These are phyloP conservation scores for Sebastes flavidus DNA, from an alignment of 2,797 vertebrate species.

Conservation along the genomic window DNA sequence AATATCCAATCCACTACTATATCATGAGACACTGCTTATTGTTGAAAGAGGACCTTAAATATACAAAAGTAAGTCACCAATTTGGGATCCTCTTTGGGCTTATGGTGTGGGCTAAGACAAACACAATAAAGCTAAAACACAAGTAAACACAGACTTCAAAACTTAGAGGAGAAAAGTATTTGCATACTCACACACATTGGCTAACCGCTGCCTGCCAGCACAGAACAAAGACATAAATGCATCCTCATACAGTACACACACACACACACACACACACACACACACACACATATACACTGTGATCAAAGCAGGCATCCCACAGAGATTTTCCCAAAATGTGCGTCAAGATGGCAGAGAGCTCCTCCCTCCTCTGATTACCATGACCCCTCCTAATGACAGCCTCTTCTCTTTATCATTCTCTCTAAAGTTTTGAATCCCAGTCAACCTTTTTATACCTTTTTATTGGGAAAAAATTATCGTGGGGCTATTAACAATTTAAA, in stretches of 20 bases:
- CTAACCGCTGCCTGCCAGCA: slow-evolving; percentile 48
- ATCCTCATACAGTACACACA: neutral
- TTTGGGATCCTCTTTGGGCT: too few species aligned
- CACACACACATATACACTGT: neutral
- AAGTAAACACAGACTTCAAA: slow-evolving; percentile 9
- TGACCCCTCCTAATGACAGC: slow-evolving; percentile 33
- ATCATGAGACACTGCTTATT: too few species aligned
- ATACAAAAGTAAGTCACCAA: too few species aligned
- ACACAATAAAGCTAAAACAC: too few species aligned
- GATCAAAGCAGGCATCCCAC: slow-evolving; percentile 55
- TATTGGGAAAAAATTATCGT: neutral
- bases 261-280: neutral
- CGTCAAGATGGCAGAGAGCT: slow-evolving; percentile 33
- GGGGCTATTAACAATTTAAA: slow-evolving; percentile 53
- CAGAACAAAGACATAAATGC: neutral
- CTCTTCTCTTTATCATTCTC: slow-evolving; percentile 22
- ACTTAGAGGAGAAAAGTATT: slow-evolving; percentile 36
- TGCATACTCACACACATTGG: slow-evolving; percentile 33
- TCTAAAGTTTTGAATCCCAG: slow-evolving; percentile 14
- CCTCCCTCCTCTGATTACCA: slow-evolving; percentile 48
- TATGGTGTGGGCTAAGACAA: too few species aligned
- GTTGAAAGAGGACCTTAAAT: too few species aligned
- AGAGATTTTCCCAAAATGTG: slow-evolving; percentile 49
- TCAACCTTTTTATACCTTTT: neutral
- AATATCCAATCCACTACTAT: too few species aligned